phyloP scores from a whole-genome alignment of 2,888 invertebrate genomes.

The Miltochrista miniata region DNA sequence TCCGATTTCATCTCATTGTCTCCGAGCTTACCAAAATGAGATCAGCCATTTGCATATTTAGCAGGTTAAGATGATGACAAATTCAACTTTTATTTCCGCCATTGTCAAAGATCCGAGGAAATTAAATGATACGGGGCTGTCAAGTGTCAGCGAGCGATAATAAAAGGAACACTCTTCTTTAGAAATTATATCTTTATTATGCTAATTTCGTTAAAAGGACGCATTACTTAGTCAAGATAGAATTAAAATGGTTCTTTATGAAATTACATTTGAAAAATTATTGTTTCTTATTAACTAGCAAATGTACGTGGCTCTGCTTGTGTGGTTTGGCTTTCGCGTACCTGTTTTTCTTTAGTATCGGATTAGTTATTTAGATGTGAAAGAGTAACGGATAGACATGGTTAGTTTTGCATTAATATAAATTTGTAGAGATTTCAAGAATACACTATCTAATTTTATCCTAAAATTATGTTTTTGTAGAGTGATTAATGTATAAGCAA shows the following conservation, averaged over 20 bases:
- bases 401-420: too few species aligned
- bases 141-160: slow-evolving; percentile 37
- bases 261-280: neutral
- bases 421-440: too few species aligned
- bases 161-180: slow-evolving; percentile 6
- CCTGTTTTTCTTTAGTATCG: too few species aligned
- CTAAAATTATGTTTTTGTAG: too few species aligned
- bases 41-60: slow-evolving; percentile 54
- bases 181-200: slow-evolving; percentile 32
- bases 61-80: slow-evolving; percentile 49
- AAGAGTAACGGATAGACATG: too few species aligned
- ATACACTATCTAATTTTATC: too few species aligned
- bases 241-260: neutral
- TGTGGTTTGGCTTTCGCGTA: too few species aligned
- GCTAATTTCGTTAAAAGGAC: neutral
- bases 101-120: slow-evolving; percentile 49
- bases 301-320: too few species aligned
- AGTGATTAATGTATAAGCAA: too few species aligned
- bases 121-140: slow-evolving; percentile 55
- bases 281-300: neutral
- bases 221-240: neutral
- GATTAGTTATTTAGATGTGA: too few species aligned
- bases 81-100: slow-evolving; percentile 59
- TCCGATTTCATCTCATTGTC: slow-evolving; percentile 32
- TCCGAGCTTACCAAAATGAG: slow-evolving; percentile 33